Evolutionary conservation across 2,888 invertebrate genomes (phyloP).

Genomic region (Zaprionus bogoriensis): DNA sequence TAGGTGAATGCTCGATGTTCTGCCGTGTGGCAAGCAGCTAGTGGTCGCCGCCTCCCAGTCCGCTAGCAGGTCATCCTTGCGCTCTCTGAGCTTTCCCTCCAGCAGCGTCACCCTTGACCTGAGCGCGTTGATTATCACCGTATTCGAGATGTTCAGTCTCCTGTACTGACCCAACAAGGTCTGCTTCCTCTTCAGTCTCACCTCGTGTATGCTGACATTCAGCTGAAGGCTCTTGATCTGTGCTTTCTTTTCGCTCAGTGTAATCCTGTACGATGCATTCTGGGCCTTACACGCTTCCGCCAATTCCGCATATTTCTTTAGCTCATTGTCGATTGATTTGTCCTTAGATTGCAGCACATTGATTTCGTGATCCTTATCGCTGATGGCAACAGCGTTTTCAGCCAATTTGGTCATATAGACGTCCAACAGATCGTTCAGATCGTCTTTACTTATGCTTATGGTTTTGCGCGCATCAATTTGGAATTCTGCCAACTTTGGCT

Average conservation of each 20-base stretch:
- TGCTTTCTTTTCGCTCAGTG: constrained; percentile 33
- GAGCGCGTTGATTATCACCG: constrained; percentile 38
- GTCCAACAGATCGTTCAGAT: constrained; percentile 55
- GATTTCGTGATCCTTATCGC: constrained; percentile 55
- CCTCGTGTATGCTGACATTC: constrained; percentile 49
- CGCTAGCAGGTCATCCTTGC: constrained; percentile 60
- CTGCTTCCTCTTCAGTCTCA: constrained; percentile 55
- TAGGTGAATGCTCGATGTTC: constrained; percentile 49
- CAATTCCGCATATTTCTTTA: constrained; percentile 41
- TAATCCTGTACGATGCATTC: constrained; percentile 19
- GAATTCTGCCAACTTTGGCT: constrained; percentile 54
- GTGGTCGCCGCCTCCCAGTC: constrained; percentile 64
- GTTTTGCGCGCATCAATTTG: constrained; percentile 66
- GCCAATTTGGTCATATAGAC: constrained; percentile 60
- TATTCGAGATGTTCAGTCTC: constrained; percentile 45
- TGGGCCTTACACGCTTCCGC: constrained; percentile 33
- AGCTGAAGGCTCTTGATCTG: constrained; percentile 40
- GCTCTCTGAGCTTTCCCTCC: constrained; percentile 42
- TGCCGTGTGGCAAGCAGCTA: constrained; percentile 51
- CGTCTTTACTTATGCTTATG: constrained; percentile 59
- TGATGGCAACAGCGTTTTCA: constrained; percentile 57
- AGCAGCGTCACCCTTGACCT: constrained; percentile 26
- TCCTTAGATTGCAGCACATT: constrained; percentile 39
- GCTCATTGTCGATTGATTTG: constrained; percentile 36
- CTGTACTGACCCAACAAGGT: constrained; percentile 28